Evolutionary conservation across 1,140 invertebrate genomes (phyloP), one percentile per base, ranked within the genome.

Genomic region (Limonius californicus): DNA sequence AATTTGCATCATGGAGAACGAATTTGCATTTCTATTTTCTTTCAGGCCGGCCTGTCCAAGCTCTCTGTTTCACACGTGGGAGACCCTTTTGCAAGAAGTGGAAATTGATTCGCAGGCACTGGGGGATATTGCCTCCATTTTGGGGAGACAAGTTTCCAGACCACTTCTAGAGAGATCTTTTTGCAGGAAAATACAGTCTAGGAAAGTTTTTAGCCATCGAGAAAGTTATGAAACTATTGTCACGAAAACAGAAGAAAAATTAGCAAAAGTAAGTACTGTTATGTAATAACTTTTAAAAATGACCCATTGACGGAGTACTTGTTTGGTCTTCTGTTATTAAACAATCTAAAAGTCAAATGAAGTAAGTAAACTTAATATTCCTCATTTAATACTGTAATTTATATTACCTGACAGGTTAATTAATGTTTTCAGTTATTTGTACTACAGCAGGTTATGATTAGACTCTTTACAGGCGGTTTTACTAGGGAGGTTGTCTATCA

Each of bases 91-190:
- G 21, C 90, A 95, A 75, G 94, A 96, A 77, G 90, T 95, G 32
- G 94, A 97, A 79, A 87, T 92, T 16, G 94, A 97, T 77, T 94
- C 94, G 3, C 87, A 93, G 72, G 88, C 92, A 58, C 89, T 95
- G 76, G 86, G 89, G 68, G 94, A 97, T 72, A 88, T 95, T 14
- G 89, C 93, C 1, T 85, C 86, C n/a, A 85, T 91, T 11, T 81
- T 96, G 32, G 87, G 86, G 2, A 84, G 93, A 32, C 90, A 92
- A 76, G 87, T 97, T 9, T 89, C 93, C 12, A 84, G 91, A 27
- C 92, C 92, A 14, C 84, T 96, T 15, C 80, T 95, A 55, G 94
- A 97, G 70, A 87, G 89, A 71, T 92, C 90, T 65, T 95, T 95
- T 77, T 89, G 94, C 74, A 87, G 94, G 70, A 96, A 96, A 79